phyloP scores from a whole-genome alignment of 2,888 invertebrate genomes.

The Serripes groenlandicus region DNA sequence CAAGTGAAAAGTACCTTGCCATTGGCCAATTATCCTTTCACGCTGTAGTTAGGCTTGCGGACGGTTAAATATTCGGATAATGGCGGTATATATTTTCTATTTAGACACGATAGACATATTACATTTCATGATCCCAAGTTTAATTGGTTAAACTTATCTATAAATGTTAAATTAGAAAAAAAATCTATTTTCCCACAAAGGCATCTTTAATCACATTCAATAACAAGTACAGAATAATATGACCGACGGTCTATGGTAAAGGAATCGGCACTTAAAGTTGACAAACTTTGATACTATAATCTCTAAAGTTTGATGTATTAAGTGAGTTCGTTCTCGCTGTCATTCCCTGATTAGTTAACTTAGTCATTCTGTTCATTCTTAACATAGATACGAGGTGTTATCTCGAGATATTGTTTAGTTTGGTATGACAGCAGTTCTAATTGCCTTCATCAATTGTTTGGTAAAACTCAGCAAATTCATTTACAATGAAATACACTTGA shows the following conservation, averaged over 20 bases:
- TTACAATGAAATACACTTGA: no score
- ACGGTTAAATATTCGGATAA: not conserved
- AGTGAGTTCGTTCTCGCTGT: slow-evolving; percentile 16
- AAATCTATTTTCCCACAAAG: no score
- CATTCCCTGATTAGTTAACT: slow-evolving; percentile 15
- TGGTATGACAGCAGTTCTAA: not conserved
- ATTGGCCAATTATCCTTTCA: slow-evolving; percentile 6
- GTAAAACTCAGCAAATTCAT: no score
- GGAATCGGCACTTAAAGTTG: not conserved
- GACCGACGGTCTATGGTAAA: no score
- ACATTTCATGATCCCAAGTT: no score
- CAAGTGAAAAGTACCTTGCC: not conserved
- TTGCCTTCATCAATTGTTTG: no score
- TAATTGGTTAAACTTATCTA: no score
- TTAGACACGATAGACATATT: no score
- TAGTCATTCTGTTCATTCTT: not conserved
- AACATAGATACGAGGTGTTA: not conserved
- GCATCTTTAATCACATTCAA: no score
- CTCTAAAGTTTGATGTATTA: slow-evolving; percentile 14
- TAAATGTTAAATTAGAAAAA: no score
- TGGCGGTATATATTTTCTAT: no score
- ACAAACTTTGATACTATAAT: slow-evolving; percentile 27
- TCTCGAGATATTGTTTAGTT: not conserved
- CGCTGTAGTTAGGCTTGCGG: not conserved
- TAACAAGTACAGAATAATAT: no score